A percentile compares a stretch with the other conserved stretches of the same genome.
phyloP scores from a whole-genome alignment of 2,113 vertebrate genomes.

The Trichomycterus rosablanca region DNA sequence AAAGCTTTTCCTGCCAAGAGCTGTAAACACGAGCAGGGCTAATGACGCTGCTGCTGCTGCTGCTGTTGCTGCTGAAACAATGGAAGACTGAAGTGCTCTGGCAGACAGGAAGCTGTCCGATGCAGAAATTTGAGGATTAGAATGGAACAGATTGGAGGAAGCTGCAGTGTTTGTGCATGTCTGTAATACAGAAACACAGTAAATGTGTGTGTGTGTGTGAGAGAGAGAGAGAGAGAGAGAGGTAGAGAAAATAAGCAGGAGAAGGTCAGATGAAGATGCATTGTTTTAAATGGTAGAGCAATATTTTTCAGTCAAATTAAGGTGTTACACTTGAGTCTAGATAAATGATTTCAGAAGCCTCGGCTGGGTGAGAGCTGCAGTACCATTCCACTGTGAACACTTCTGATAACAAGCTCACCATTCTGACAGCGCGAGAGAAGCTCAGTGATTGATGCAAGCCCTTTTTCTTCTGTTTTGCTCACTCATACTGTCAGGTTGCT shows the following conservation, averaged over 20 bases:
- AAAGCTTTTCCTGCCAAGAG: conserved; percentile 35
- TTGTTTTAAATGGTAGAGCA: conserved; percentile 63
- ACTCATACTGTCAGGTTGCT: no score
- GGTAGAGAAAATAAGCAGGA: not conserved
- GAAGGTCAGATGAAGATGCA: conserved; percentile 39
- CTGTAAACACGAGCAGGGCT: conserved; percentile 43
- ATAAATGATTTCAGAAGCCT: conserved; percentile 65
- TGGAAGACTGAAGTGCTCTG: conserved; percentile 35
- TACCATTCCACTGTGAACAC: no score
- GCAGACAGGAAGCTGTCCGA: conserved; percentile 51
- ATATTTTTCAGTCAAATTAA: conserved; percentile 69
- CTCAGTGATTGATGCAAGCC: no score
- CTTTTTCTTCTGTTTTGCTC: no score
- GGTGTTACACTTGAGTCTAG: conserved; percentile 63
- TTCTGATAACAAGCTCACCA: no score
- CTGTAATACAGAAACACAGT: conserved; percentile 32
- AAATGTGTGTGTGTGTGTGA: conserved; percentile 26
- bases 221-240: not conserved
- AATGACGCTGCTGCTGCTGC: no score
- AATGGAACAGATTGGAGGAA: conserved; percentile 36
- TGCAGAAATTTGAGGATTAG: conserved; percentile 52
- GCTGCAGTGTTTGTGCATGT: conserved; percentile 22
- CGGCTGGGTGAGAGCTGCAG: conserved; percentile 57
- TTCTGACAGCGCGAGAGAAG: no score
- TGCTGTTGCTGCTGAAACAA: conserved; percentile 39